phyloP scores from a whole-genome alignment of 1,140 invertebrate genomes.

The Lamellibrachia luymesi region DNA sequence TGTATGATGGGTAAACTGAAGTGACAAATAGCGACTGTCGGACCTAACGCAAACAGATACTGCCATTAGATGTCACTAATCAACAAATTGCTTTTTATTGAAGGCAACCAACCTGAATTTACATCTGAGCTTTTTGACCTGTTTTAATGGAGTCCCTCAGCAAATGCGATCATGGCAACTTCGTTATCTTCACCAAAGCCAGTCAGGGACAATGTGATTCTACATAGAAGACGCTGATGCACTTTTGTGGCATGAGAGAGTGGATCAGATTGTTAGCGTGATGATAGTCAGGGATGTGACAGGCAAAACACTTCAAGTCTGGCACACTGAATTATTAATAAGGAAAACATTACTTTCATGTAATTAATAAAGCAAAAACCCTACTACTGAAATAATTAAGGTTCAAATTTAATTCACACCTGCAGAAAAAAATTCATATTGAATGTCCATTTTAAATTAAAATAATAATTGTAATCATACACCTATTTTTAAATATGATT shows the following conservation, averaged over 20 bases:
- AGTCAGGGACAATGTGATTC: neutral
- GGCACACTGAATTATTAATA: neutral
- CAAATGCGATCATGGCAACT: conserved; percentile 1
- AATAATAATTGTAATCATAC: neutral
- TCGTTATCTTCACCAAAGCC: neutral
- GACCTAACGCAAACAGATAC: neutral
- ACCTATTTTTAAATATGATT: no score
- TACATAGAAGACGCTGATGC: neutral
- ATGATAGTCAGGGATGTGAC: neutral
- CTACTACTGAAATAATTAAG: neutral
- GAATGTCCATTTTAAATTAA: neutral
- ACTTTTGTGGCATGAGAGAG: neutral
- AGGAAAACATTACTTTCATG: no score
- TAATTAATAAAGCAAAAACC: neutral
- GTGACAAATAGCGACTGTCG: conserved; percentile 3
- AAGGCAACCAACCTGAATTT: neutral
- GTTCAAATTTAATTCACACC: neutral
- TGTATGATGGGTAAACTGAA: conserved; percentile 1
- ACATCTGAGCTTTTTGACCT: neutral
- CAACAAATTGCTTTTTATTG: conserved; percentile 5
- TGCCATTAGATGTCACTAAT: conserved; percentile 1
- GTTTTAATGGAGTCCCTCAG: neutral
- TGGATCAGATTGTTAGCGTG: neutral
- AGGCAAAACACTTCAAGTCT: neutral
- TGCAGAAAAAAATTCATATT: neutral